Evolutionary conservation across 2,888 invertebrate species (phyloP).

Genomic region (Hartigia nigra): DNA sequence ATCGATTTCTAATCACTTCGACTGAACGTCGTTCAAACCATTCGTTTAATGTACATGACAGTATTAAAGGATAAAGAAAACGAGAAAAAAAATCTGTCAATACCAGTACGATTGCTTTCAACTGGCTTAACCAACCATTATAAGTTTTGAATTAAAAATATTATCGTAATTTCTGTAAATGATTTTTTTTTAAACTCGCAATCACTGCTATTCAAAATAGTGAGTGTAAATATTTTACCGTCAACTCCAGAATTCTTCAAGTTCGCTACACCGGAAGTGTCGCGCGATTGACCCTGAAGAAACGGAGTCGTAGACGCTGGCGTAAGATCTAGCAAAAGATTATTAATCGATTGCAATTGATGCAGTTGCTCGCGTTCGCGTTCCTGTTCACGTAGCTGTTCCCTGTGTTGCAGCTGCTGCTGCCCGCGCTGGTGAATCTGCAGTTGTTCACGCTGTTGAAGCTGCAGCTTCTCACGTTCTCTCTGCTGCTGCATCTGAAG

Average conservation of each 20-base stretch:
- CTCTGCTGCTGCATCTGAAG: slow-evolving; percentile 30
- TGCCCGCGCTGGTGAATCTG: slow-evolving; percentile 25
- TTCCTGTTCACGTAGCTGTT: slow-evolving; percentile 11
- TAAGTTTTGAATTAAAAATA: neutral
- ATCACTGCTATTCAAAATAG: neutral
- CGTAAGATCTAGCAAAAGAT: slow-evolving; percentile 48
- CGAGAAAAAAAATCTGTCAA: neutral
- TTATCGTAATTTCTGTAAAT: neutral
- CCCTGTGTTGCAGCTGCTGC: slow-evolving; percentile 21
- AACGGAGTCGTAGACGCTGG: slow-evolving; percentile 28
- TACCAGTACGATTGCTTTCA: neutral
- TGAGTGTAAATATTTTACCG: slow-evolving; percentile 11
- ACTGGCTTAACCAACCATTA: neutral
- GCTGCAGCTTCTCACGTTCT: slow-evolving; percentile 32
- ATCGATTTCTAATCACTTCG: neutral
- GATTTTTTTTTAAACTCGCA: neutral
- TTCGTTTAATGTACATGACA: neutral
- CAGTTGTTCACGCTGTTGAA: slow-evolving; percentile 28
- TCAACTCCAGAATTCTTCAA: slow-evolving; percentile 14
- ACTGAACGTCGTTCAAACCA: neutral
- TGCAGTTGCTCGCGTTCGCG: slow-evolving; percentile 49
- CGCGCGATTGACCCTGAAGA: slow-evolving; percentile 8
- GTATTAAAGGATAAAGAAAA: neutral
- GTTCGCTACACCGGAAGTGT: slow-evolving; percentile 9
- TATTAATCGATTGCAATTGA: slow-evolving; percentile 44